phyloP scores from a whole-genome alignment of 2,113 vertebrate species.

The Ornithorhynchus anatinus region DNA sequence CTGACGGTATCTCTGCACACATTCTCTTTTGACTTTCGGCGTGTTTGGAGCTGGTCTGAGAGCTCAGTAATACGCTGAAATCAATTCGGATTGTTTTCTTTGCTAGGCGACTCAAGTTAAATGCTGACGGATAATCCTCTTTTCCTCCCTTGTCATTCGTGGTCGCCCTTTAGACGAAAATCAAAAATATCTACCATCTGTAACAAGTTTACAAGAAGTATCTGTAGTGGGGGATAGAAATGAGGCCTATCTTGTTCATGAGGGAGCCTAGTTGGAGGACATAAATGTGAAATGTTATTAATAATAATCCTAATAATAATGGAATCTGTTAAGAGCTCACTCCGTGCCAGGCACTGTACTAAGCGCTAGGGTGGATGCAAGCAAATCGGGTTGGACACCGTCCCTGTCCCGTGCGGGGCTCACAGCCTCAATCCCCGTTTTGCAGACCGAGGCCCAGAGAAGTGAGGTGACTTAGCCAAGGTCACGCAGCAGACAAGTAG shows the following conservation, averaged over 20 bases:
- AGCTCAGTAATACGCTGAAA: constrained; percentile 3
- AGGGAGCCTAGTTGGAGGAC: too few relatives aligned
- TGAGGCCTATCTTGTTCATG: constrained; percentile 12
- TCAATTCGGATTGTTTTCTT: not conserved
- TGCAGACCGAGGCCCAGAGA: too few relatives aligned
- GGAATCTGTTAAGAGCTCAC: too few relatives aligned
- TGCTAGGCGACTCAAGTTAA: constrained; percentile 7
- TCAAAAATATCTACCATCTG: not conserved
- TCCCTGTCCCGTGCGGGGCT: too few relatives aligned
- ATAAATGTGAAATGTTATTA: too few relatives aligned
- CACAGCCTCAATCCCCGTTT: too few relatives aligned
- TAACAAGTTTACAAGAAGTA: constrained; percentile 10
- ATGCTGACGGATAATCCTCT: not conserved
- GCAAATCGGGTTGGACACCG: too few relatives aligned
- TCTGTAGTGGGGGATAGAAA: not conserved
- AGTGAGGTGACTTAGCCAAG: too few relatives aligned
- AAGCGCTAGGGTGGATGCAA: too few relatives aligned
- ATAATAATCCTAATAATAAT: too few relatives aligned
- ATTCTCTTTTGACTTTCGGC: constrained; percentile 3
- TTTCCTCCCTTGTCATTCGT: not conserved
- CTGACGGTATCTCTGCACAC: constrained; percentile 4
- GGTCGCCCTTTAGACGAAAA: not conserved
- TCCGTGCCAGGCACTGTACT: too few relatives aligned
- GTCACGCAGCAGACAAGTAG: too few relatives aligned
- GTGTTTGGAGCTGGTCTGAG: not conserved